Conservation (phyloP, 1,140 invertebrate genomes). For the Drosophila kanapiae region DNA sequence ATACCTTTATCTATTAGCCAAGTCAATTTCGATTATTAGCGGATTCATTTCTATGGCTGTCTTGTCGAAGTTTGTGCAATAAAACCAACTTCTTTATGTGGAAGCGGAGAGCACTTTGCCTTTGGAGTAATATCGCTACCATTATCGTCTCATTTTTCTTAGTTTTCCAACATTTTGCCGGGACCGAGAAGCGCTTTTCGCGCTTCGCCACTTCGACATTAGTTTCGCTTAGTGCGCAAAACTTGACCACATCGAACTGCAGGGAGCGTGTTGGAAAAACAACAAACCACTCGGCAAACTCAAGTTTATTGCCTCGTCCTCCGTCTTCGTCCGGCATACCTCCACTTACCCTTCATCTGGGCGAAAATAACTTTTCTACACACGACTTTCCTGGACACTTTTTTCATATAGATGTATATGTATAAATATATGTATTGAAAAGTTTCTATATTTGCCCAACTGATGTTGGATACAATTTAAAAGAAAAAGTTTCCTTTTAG, state of each 20-base stretch:
- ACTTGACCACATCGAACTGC: slow-evolving; percentile 63
- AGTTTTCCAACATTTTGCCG: slow-evolving; percentile 56
- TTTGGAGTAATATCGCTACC: slow-evolving; percentile 62
- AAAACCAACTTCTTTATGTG: slow-evolving; percentile 59
- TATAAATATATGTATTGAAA: slow-evolving; percentile 56
- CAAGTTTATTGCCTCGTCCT: slow-evolving; percentile 70
- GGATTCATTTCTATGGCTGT: slow-evolving; percentile 19
- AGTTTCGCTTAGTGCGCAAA: slow-evolving; percentile 74
- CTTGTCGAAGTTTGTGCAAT: slow-evolving; percentile 43
- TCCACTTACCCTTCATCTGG: slow-evolving; percentile 4
- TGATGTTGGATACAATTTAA: slow-evolving; percentile 52
- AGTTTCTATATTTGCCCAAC: slow-evolving; percentile 62
- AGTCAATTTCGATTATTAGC: slow-evolving; percentile 37
- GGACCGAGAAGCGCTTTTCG: slow-evolving; percentile 58
- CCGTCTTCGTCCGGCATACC: slow-evolving; percentile 16
- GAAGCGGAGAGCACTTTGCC: slow-evolving; percentile 44
- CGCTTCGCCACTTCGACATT: slow-evolving; percentile 76
- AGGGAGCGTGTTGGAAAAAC: slow-evolving; percentile 31
- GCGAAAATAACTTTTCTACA: slow-evolving; percentile 45
- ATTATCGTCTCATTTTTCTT: slow-evolving; percentile 80
- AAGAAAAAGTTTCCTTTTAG: slow-evolving; percentile 37
- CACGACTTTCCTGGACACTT: slow-evolving; percentile 58
- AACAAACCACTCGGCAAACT: slow-evolving; percentile 67
- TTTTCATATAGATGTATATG: slow-evolving; percentile 26
- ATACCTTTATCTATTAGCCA: slow-evolving; percentile 36